A percentile compares a stretch with the other conserved stretches of the same genome.
phyloP scores from a whole-genome alignment of 2,797 vertebrate genomes.

The Rallus crepitans region DNA sequence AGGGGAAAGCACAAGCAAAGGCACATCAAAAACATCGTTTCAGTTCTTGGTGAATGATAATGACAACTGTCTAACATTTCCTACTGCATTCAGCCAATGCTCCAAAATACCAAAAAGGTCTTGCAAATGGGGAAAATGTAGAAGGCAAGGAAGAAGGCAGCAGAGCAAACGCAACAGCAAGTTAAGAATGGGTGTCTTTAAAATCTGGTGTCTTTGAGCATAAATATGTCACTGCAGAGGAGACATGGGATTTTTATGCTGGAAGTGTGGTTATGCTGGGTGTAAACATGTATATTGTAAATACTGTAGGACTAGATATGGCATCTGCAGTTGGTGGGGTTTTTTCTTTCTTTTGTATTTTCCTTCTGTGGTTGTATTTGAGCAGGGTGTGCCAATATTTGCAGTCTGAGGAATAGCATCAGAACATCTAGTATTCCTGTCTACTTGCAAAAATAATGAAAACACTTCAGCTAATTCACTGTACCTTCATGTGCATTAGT shows the following conservation, averaged over 20 bases:
- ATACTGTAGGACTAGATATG: background rate
- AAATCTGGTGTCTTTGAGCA: background rate
- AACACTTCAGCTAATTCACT: background rate
- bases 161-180: background rate
- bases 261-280: background rate
- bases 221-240: background rate
- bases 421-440: background rate
- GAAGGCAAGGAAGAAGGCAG: background rate
- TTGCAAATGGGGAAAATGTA: accelerated
- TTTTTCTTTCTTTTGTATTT: conserved; percentile 15
- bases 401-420: background rate
- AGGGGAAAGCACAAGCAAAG: background rate
- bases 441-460: conserved; percentile 28
- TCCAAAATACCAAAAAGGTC: background rate
- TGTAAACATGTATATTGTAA: background rate
- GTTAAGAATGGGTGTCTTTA: background rate
- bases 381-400: conserved; percentile 38
- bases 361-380: conserved; percentile 20
- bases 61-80: background rate
- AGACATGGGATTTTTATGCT: background rate
- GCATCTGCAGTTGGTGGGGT: background rate
- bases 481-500: background rate
- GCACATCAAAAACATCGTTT: background rate
- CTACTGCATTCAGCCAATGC: background rate
- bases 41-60: background rate